Evolutionary conservation across 2,113 vertebrate genomes (phyloP), one percentile per base, ranked within the genome.

Genomic region (Nesogale talazaci): DNA sequence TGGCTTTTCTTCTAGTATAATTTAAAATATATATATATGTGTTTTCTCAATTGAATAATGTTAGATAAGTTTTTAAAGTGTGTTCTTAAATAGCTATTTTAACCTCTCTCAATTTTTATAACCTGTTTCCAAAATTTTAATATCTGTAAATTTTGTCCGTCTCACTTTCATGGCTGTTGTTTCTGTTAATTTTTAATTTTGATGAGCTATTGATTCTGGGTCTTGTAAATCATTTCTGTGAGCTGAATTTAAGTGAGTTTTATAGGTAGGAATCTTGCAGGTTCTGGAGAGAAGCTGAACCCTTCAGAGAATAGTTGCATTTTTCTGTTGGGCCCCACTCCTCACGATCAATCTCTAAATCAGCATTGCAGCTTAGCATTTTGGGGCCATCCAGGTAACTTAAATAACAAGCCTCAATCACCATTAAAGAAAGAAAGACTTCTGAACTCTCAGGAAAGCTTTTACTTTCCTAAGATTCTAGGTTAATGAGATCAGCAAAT

Each of bases 221-320:
- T 57, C 84, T 90, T 67, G 34, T 34, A 93, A 88, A 90, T 77
- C 69, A 75, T 38, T 25, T 34, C 17, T 82, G 40, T 95, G 79
- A 90, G 29, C 61, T 90, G 59, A 85, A 40, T n/a, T 82, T 67
- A 80, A 69, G 29, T 81, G 5, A 1, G 15, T 46, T 91, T 83
- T 61, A 83, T 4, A 2, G 46, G 34, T 81, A 25, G 20, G 36
- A 80, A 82, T 85, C 46, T 83, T 85, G 17, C 36, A 56, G 57
- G 40, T 81, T 57, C 59, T 81, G 34, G 90, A 82, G 36, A 36
- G 40, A 94, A 2, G 34, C 36, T 36, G 42, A 95, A 65, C 65
- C 74, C 72, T 93, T 94, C 25, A 67, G 79, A 82, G 75, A 94
- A 85, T 90, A 92, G 92, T 85, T 88, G 34, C 61, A 77, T 88